Conservation (phyloP, 1,140 invertebrate species). For the Drosophila mauritiana region DNA sequence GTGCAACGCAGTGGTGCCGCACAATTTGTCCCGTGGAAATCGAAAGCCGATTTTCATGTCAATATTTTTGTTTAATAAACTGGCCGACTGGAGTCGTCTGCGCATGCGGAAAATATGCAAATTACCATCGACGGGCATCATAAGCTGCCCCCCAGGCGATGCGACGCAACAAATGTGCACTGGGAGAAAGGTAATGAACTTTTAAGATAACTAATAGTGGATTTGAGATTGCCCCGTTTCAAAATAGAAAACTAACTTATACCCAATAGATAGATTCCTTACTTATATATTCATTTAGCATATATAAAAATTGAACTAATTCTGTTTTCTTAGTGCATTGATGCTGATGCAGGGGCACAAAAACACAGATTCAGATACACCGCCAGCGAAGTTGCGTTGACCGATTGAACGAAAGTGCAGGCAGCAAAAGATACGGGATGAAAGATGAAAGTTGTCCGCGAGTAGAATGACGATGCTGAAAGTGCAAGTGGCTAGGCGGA, state of each 20-base stretch:
- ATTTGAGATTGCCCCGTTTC: background rate
- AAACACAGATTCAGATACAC: conserved; percentile 20
- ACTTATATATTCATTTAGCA: too few relatives aligned
- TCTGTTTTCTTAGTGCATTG: background rate
- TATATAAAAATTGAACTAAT: background rate
- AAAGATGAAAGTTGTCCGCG: conserved; percentile 72
- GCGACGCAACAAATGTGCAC: conserved; percentile 37
- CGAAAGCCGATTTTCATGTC: conserved; percentile 83
- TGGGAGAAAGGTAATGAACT: background rate
- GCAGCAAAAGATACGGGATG: conserved; percentile 44
- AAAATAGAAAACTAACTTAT: too few relatives aligned
- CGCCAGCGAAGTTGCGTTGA: conserved; percentile 50
- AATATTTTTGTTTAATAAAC: conserved; percentile 81
- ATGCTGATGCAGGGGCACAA: conserved; percentile 1
- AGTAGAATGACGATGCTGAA: conserved; percentile 55
- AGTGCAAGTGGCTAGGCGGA: conserved; percentile 68
- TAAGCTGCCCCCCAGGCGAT: conserved; percentile 29
- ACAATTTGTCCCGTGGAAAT: conserved; percentile 81
- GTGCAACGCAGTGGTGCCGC: conserved; percentile 65
- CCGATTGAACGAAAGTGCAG: conserved; percentile 75
- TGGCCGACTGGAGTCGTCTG: conserved; percentile 54
- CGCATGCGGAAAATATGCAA: conserved; percentile 81
- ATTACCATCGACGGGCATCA: conserved; percentile 53
- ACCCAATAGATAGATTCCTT: too few relatives aligned
- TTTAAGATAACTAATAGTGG: background rate